Evolutionary conservation across 2,113 vertebrate species (phyloP), one percentile per base, ranked within the genome.

Genomic region (Dissostichus mawsoni): DNA sequence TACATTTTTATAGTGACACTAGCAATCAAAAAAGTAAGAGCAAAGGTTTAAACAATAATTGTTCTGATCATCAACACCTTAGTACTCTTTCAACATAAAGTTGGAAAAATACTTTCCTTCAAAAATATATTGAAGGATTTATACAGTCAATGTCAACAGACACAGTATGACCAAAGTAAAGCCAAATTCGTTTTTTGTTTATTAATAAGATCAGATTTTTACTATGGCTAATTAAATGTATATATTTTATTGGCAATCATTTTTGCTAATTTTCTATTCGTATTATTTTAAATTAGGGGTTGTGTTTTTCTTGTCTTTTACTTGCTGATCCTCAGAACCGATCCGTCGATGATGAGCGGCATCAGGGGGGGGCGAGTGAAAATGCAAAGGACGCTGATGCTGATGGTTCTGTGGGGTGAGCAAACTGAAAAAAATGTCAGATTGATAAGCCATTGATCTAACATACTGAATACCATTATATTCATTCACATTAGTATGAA

Each of bases 331-430:
- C 20, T 76, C 56, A 78, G 41, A 66, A 59, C 62, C 56, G 41
- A 80, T 72, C 48, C 18, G 65, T 74, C 65, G 23, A 78, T 77
- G 78, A 58, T 51, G 52, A 80, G 8, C 3, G 25, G 45, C 59
- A 69, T 41, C 56, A 78, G 23, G 75, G 44, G 13, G 77, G 23
- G 45, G 18, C 1, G 36, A 6, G 29, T 68, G 62, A 88, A 85
- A 73, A 89, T 77, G 66, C 18, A 69, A 52, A 87, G 44, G 57
- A 71, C 74, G 59, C 50, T 89, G 1, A 14, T 71, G 36, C 53
- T 93, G 64, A 59, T 89, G 58, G 14, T 90, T 56, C 80, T 93
- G 51, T 86, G 55, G 90, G 92, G 93, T 93, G 70, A 92, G 93
- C 85, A 47, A 51, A n/a, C 33, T 25, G 9, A 82, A 62, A 1